Conservation (phyloP, 2,888 invertebrate species). For the Meandrusa payeni region DNA sequence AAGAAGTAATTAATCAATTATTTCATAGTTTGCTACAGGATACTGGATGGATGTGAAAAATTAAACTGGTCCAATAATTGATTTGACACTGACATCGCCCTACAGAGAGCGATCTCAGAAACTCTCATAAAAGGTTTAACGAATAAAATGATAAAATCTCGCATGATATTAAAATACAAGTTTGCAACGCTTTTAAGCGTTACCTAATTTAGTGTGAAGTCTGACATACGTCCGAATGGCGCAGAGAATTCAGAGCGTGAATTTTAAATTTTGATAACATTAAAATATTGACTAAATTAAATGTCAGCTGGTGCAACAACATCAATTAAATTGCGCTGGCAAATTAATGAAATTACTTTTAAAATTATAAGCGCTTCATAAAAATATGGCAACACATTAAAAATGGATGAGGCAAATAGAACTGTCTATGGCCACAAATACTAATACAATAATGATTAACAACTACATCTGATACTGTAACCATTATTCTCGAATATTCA, state of each 20-base stretch:
- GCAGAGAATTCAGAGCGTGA: constrained; percentile 12
- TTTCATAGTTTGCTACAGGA: too few species aligned
- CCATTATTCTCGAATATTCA: too few species aligned
- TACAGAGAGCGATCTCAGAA: constrained; percentile 3
- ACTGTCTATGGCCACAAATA: too few species aligned
- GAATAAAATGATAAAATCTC: constrained; percentile 21
- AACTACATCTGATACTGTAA: too few species aligned
- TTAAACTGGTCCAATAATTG: constrained; percentile 14
- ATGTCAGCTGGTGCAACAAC: constrained; percentile 18
- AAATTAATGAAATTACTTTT: constrained; percentile 6
- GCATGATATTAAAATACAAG: constrained; percentile 15
- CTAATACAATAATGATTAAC: too few species aligned
- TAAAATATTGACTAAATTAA: constrained; percentile 22
- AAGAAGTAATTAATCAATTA: too few species aligned
- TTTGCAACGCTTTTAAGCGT: constrained; percentile 15
- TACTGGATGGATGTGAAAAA: too few species aligned
- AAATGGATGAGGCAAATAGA: too few species aligned
- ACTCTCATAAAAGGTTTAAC: constrained; percentile 4
- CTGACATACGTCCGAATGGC: constrained; percentile 14
- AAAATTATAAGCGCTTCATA: too few species aligned
- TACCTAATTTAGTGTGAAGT: constrained; percentile 23
- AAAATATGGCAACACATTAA: too few species aligned
- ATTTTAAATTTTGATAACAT: constrained; percentile 18
- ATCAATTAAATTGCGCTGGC: neutral
- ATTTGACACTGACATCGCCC: constrained; percentile 12